phyloP scores from a whole-genome alignment of 2,888 invertebrate species.

The Ctenicera cuprea region DNA sequence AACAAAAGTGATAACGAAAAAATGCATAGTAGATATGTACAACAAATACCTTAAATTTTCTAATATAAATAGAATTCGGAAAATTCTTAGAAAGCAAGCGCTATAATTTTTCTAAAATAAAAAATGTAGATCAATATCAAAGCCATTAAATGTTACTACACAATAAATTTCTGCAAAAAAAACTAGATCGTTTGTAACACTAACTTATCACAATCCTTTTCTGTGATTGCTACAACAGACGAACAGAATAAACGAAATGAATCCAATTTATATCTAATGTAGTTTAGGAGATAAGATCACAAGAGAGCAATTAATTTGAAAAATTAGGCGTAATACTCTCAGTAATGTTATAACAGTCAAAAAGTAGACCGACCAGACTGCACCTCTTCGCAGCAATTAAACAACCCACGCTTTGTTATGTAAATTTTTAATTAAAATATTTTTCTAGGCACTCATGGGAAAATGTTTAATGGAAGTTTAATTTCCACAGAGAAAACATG shows the following conservation, averaged over 20 bases:
- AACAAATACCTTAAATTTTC: too few relatives aligned
- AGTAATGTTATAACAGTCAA: slow-evolving; percentile 37
- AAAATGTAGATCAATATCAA: too few relatives aligned
- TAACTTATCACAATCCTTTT: neutral
- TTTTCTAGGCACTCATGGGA: slow-evolving; percentile 19
- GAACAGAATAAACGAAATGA: slow-evolving; percentile 8
- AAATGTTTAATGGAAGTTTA: neutral
- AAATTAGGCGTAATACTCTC: slow-evolving; percentile 29
- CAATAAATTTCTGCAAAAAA: neutral
- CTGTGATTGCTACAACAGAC: slow-evolving; percentile 9
- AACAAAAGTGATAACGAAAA: too few relatives aligned
- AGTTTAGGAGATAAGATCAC: slow-evolving; percentile 38
- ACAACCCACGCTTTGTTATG: slow-evolving; percentile 39
- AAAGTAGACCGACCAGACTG: slow-evolving; percentile 22
- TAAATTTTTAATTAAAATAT: slow-evolving; percentile 34
- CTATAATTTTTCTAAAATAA: neutral
- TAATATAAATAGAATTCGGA: too few relatives aligned
- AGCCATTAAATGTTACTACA: neutral
- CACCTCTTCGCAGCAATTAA: slow-evolving; percentile 34
- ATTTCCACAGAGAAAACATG: too few relatives aligned
- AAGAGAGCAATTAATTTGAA: slow-evolving; percentile 43
- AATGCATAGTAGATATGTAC: too few relatives aligned
- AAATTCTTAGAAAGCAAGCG: too few relatives aligned
- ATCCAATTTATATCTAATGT: slow-evolving; percentile 27
- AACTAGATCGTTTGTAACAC: neutral